Conservation (phyloP, 1,140 invertebrate genomes). For the Coelopa frigida region DNA sequence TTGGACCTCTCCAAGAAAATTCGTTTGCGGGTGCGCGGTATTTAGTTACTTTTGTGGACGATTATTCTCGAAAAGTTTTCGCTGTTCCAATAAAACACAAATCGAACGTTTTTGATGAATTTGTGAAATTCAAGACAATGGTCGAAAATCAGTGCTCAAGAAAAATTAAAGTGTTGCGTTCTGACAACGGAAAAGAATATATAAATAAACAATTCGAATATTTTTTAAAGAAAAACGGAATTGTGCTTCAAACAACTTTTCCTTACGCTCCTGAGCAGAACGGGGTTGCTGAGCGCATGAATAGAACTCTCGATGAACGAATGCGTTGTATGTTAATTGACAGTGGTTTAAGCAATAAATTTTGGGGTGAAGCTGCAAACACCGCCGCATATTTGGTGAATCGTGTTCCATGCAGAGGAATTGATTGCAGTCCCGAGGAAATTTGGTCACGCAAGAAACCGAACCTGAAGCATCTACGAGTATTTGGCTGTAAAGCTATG, state of each 20-base stretch:
- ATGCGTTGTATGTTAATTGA: conserved; percentile 21
- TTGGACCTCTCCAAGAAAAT: conserved; percentile 42
- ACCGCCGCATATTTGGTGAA: conserved; percentile 19
- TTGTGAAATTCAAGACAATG: conserved; percentile 30
- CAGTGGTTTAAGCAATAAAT: conserved; percentile 30
- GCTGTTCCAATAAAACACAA: conserved; percentile 34
- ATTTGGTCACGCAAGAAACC: conserved; percentile 16
- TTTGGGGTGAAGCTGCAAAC: conserved; percentile 47
- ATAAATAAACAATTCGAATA: conserved; percentile 17
- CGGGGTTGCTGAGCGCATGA: conserved; percentile 4
- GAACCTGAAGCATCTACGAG: conserved; percentile 13
- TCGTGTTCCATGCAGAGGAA: conserved; percentile 3
- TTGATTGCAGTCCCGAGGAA: conserved; percentile 16
- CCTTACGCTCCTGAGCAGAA: conserved; percentile 10
- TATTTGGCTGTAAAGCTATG: conserved; percentile 13
- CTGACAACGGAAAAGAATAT: conserved; percentile 46
- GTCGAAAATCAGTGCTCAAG: conserved; percentile 32
- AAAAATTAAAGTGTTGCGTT: conserved; percentile 15
- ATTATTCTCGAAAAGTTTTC: conserved; percentile 38
- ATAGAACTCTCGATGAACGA: conserved; percentile 6
- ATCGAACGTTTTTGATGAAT: conserved; percentile 34
- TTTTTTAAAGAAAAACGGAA: conserved; percentile 7
- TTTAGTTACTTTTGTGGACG: conserved; percentile 46
- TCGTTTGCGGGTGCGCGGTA: conserved; percentile 38
- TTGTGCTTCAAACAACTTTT: conserved; percentile 8